phyloP scores from a whole-genome alignment of 2,888 invertebrate genomes.

The Drosophila kanekoi region DNA sequence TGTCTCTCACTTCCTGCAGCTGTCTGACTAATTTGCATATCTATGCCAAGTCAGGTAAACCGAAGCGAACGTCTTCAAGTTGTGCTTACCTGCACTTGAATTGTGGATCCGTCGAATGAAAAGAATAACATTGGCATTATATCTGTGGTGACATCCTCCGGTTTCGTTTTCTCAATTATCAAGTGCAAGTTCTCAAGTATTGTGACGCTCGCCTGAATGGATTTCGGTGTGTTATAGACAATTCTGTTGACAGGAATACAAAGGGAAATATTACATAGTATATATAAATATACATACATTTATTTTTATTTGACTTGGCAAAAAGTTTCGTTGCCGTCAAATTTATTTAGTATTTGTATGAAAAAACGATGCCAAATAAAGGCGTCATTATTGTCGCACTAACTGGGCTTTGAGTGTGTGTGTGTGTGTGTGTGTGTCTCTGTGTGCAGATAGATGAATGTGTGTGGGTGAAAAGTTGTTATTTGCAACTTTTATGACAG shows the following conservation, averaged over 20 bases:
- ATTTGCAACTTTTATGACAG: constrained; percentile 49
- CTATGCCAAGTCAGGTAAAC: constrained; percentile 38
- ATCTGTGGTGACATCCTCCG: constrained; percentile 91
- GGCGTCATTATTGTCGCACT: constrained; percentile 27
- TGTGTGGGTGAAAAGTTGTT: constrained; percentile 26
- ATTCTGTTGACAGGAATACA: constrained; percentile 85
- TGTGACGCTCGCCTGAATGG: constrained; percentile 94
- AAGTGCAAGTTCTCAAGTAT: constrained; percentile 95
- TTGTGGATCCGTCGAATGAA: constrained; percentile 94
- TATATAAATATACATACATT: neutral
- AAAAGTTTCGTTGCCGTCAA: constrained; percentile 28
- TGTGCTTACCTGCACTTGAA: constrained; percentile 93
- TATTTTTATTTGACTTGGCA: constrained; percentile 3
- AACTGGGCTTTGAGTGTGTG: constrained; percentile 12
- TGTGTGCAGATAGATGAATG: constrained; percentile 12
- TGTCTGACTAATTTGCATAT: constrained; percentile 64
- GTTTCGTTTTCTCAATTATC: constrained; percentile 93
- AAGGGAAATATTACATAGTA: constrained; percentile 54
- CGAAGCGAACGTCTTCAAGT: neutral
- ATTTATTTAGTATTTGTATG: constrained; percentile 22
- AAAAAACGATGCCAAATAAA: constrained; percentile 13
- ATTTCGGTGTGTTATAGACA: constrained; percentile 91
- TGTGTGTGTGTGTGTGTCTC: neutral
- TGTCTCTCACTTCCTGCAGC: constrained; percentile 1
- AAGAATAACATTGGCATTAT: constrained; percentile 94